Evolutionary conservation across 2,888 invertebrate species (phyloP).

Genomic region (Nemotelus nigrinus): DNA sequence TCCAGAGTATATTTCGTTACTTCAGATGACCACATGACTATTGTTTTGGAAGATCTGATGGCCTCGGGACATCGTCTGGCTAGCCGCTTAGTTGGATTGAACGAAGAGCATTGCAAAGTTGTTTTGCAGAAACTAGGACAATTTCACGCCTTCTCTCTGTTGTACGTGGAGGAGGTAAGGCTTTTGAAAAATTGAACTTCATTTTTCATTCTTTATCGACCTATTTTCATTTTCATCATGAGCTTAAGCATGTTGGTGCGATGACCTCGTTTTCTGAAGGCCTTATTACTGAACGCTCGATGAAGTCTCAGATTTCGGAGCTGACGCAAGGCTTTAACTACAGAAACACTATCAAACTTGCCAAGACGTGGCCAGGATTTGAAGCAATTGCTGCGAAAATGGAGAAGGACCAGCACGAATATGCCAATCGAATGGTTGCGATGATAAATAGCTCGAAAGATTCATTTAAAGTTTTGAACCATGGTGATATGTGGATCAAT

Average conservation of each 20-base stretch:
- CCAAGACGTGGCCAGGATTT: conserved; percentile 58
- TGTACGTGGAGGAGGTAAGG: conserved; percentile 67
- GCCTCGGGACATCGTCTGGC: conserved; percentile 68
- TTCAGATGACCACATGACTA: conserved; percentile 60
- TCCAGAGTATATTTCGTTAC: conserved; percentile 59
- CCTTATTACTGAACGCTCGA: background rate
- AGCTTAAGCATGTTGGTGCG: background rate
- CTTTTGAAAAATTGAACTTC: background rate
- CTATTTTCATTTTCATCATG: too few species aligned
- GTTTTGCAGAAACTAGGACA: conserved; percentile 67
- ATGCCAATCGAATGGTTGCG: background rate
- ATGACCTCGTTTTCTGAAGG: conserved; percentile 3
- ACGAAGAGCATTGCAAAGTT: conserved; percentile 67
- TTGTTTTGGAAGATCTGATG: conserved; percentile 65
- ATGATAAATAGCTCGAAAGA: conserved; percentile 2
- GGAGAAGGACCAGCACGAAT: conserved; percentile 32
- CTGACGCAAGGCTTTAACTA: conserved; percentile 12
- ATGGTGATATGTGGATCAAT: conserved; percentile 68
- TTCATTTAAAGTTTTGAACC: conserved; percentile 66
- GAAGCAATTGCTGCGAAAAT: conserved; percentile 59
- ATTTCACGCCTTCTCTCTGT: conserved; percentile 69
- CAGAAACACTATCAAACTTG: conserved; percentile 51
- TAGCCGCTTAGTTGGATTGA: conserved; percentile 67
- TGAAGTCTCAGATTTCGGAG: conserved; percentile 2
- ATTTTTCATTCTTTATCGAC: too few species aligned